Evolutionary conservation across 2,113 vertebrate species (phyloP), one percentile per base, ranked within the genome.

Genomic region (Formicarius rufipectus): DNA sequence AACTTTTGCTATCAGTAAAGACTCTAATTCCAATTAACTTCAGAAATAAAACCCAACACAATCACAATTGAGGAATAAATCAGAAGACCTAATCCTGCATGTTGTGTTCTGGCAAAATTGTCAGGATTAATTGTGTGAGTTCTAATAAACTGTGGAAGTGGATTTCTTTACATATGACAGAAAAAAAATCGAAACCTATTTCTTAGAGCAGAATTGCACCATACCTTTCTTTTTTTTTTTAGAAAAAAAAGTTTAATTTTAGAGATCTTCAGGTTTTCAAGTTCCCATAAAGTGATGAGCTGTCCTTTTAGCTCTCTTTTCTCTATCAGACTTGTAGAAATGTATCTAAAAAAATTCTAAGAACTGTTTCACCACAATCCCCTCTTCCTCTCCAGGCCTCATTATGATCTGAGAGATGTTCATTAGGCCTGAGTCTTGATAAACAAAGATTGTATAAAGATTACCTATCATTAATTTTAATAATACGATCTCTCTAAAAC

Each of bases 301-400:
- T 66, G 5, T 39, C 4, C 5, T 64, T 76, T 78, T 49, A 64
- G 14, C 8, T 45, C 22, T 35, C 17, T 75, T 55, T 39, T 25
- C 33, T 67, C 53, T 24, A 2, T 40, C 39, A 33, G 50, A 50
- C 9, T 74, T 52, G 7, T 23, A 69, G 19, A 73, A 82, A 24
- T 10, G 5, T 22, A 15, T 55, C 35, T 40, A 12, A 45, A 80
- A 66, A 63, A 14, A 25, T 17, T 5, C 31, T 49, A 49, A 49
- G 7, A 49, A 52, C 13, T 60, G 40, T 27, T 55, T 82, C 15
- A 25, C 20, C 0, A 0, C 47, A 63, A 35, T 33, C 18, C 30
- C 53, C 53, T 10, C 17, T 6, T 10, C 30, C 18, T 8, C 42
- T 44, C 42, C 30, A 31, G 30, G 10, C 53, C 30, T 31, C 53